Evolutionary conservation across 1,140 invertebrate genomes (phyloP).

Genomic region (Amphibalanus amphitrite): DNA sequence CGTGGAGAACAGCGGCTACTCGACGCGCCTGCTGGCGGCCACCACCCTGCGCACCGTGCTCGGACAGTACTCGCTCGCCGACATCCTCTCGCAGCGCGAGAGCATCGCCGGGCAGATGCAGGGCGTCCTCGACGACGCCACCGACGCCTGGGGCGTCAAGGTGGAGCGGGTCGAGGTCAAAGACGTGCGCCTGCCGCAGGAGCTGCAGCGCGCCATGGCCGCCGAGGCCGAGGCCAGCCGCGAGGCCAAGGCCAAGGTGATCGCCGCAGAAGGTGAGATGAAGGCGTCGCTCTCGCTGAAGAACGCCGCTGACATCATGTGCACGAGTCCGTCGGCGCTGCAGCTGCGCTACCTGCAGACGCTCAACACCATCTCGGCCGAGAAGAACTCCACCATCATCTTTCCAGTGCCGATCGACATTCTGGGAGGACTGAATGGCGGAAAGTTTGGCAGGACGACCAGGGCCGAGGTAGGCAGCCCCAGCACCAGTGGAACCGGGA

Average conservation of each 20-base stretch:
- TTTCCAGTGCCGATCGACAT: constrained; percentile 90
- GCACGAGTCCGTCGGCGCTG: constrained; percentile 65
- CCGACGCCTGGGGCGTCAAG: constrained; percentile 93
- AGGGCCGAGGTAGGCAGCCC: no score
- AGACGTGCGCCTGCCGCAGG: constrained; percentile 40
- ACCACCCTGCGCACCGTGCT: constrained; percentile 78
- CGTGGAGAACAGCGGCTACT: constrained; percentile 38
- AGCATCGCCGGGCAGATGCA: constrained; percentile 79
- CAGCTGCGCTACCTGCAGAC: constrained; percentile 61
- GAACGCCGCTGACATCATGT: constrained; percentile 76
- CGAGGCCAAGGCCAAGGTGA: constrained; percentile 38
- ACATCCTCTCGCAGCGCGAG: constrained; percentile 79
- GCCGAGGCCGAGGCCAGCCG: constrained; percentile 38
- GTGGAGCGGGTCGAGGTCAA: constrained; percentile 87
- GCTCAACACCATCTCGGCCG: constrained; percentile 83
- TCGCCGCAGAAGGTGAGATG: constrained; percentile 53
- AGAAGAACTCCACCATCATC: constrained; percentile 96
- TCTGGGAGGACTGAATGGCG: constrained; percentile 35
- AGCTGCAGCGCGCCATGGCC: constrained; percentile 40
- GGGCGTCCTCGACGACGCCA: constrained; percentile 64
- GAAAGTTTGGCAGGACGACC: constrained; percentile 22
- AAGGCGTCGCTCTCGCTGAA: constrained; percentile 70
- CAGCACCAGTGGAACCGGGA: no score
- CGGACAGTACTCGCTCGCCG: constrained; percentile 75
- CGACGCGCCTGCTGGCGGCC: constrained; percentile 64